These are phyloP conservation scores for Bradypodion pumilum DNA, from an alignment of 2,797 vertebrate genomes.

Conservation along the genomic window DNA sequence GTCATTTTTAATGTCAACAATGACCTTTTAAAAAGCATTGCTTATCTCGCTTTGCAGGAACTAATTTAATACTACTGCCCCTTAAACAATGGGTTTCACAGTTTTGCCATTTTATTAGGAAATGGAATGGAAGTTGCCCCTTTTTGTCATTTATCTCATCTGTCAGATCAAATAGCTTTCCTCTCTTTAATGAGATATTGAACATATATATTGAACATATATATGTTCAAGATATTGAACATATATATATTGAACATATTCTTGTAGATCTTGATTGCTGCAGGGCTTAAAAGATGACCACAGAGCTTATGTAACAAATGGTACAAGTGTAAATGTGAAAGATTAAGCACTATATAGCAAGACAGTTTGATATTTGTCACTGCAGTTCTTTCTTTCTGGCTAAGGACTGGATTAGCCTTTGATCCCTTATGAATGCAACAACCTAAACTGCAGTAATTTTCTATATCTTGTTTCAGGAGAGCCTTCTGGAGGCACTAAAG, in stretches of 20 bases:
- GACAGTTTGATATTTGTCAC: slow-evolving; percentile 45
- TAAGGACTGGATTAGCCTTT: slow-evolving; percentile 58
- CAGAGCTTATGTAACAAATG: slow-evolving; percentile 37
- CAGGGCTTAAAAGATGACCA: slow-evolving; percentile 23
- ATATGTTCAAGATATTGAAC: too few species aligned
- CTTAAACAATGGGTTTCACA: not conserved
- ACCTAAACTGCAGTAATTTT: slow-evolving; percentile 27
- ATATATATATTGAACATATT: slow-evolving; percentile 42
- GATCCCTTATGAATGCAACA: slow-evolving; percentile 47
- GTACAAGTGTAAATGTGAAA: slow-evolving; percentile 20
- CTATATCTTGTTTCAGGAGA: slow-evolving; percentile 33
- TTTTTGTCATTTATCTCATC: slow-evolving; percentile 10
- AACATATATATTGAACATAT: slow-evolving; percentile 37
- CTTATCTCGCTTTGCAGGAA: not conserved
- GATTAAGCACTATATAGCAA: slow-evolving; percentile 15
- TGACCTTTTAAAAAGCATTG: not conserved
- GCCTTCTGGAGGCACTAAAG: slow-evolving; percentile 20
- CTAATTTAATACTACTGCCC: not conserved
- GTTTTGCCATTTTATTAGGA: not conserved
- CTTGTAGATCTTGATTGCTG: slow-evolving; percentile 23
- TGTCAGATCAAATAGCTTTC: slow-evolving; percentile 39
- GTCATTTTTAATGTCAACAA: not conserved
- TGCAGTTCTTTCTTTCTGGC: slow-evolving; percentile 31
- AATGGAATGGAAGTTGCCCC: not conserved
- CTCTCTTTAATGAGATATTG: slow-evolving; percentile 46